A percentile compares a stretch with the other conserved stretches of the same genome.
Evolutionary conservation across 1,140 invertebrate genomes (phyloP).

Genomic region (Drosophila ohnishii): DNA sequence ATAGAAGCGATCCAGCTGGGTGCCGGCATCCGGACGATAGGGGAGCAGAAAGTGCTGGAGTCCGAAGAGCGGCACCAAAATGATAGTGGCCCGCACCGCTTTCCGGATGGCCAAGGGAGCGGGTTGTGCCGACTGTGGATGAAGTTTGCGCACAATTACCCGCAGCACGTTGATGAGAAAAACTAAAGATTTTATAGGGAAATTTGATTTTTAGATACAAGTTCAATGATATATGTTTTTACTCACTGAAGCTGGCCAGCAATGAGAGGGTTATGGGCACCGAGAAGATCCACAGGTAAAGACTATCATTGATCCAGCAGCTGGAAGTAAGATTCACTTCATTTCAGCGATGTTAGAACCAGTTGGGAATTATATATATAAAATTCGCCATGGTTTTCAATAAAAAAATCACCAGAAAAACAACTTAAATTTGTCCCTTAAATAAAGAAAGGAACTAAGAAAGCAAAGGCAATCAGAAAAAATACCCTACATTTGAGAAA

Average conservation of each 20-base stretch:
- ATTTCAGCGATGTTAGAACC: no score
- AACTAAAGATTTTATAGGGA: slow-evolving; percentile 82
- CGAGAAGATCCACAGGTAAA: slow-evolving; percentile 88
- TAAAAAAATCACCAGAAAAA: no score
- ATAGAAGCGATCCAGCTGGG: slow-evolving; percentile 88
- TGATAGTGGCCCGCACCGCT: slow-evolving; percentile 88
- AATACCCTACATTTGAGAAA: no score
- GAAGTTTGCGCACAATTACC: slow-evolving; percentile 91
- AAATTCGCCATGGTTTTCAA: no score
- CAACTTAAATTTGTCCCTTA: no score
- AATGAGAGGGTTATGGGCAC: slow-evolving; percentile 90
- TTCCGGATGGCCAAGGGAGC: slow-evolving; percentile 83
- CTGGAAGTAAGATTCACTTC: slow-evolving; percentile 83
- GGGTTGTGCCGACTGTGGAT: slow-evolving; percentile 86
- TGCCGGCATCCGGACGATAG: slow-evolving; percentile 87
- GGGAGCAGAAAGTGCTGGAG: slow-evolving; percentile 92
- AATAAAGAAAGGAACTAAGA: no score
- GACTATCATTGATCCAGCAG: slow-evolving; percentile 91
- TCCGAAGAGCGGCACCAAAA: slow-evolving; percentile 90
- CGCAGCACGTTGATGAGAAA: slow-evolving; percentile 94
- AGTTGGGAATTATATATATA: no score
- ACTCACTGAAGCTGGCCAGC: slow-evolving; percentile 84
- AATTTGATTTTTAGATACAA: not conserved
- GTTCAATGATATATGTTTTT: fast-evolving
- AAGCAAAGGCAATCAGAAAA: no score